phyloP scores from a whole-genome alignment of 1,140 invertebrate species.

The Bilobella aurantiaca region DNA sequence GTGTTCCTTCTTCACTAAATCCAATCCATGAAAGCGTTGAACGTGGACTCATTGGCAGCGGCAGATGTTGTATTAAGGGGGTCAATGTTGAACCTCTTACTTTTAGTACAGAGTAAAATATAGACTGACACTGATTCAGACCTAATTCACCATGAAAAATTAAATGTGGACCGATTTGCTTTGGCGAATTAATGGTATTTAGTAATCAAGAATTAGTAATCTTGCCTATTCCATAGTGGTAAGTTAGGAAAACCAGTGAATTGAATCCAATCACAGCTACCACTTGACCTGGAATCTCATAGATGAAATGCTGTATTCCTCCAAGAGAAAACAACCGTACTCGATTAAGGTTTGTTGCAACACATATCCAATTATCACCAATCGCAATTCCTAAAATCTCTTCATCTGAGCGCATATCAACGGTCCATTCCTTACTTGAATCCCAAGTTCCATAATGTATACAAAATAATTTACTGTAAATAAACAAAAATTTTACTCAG shows the following conservation, averaged over 20 bases:
- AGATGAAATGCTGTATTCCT: conserved; percentile 66
- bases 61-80: conserved; percentile 37
- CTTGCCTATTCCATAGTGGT: conserved; percentile 55
- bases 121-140: conserved; percentile 42
- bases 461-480: conserved; percentile 57
- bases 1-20: conserved; percentile 65
- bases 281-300: conserved; percentile 59
- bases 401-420: conserved; percentile 63
- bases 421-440: conserved; percentile 77
- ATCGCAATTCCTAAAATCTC: conserved; percentile 59
- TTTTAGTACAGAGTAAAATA: conserved; percentile 40
- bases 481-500: conserved; percentile 1
- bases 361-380: conserved; percentile 63
- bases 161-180: neutral
- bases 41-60: conserved; percentile 58
- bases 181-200: neutral
- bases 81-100: conserved; percentile 34
- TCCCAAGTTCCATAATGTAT: conserved; percentile 63
- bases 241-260: conserved; percentile 62
- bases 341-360: conserved; percentile 59
- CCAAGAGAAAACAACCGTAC: conserved; percentile 71
- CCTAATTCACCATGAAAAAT: conserved; percentile 27
- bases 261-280: conserved; percentile 58
- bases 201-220: neutral
- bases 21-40: conserved; percentile 69